These are phyloP conservation scores for Apocheima hispidaria DNA, from an alignment of 2,888 invertebrate genomes.

Conservation along the genomic window DNA sequence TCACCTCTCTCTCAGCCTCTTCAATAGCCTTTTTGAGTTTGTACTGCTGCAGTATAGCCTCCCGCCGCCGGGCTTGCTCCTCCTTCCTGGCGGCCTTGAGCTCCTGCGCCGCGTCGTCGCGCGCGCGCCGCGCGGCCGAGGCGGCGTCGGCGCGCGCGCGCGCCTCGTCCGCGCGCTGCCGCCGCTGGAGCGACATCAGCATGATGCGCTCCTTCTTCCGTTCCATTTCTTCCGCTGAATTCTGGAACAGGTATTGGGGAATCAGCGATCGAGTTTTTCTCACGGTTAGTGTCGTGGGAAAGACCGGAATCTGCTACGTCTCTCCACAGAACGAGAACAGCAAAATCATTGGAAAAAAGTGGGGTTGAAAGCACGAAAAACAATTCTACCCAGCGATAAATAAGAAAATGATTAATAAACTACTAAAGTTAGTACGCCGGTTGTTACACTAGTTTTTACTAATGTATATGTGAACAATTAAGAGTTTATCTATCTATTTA, in stretches of 20 bases:
- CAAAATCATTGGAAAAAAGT: too few species aligned
- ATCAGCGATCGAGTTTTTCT: background rate
- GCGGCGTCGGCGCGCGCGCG: conserved; percentile 92
- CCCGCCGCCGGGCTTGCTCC: conserved; percentile 95
- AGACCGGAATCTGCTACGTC: too few species aligned
- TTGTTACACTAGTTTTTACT: too few species aligned
- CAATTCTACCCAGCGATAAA: too few species aligned
- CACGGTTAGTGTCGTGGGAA: too few species aligned
- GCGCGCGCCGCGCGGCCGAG: conserved; percentile 89
- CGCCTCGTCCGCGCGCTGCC: conserved; percentile 95
- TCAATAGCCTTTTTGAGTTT: conserved; percentile 97
- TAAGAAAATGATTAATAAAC: too few species aligned
- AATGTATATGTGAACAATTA: too few species aligned
- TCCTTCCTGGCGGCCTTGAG: conserved; percentile 91
- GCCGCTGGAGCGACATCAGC: conserved; percentile 94
- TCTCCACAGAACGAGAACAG: too few species aligned
- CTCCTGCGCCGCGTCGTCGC: conserved; percentile 91
- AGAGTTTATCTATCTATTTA: too few species aligned
- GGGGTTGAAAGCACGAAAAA: too few species aligned
- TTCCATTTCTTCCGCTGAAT: conserved; percentile 95
- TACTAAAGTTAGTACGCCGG: too few species aligned
- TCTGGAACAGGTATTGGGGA: conserved; percentile 79
- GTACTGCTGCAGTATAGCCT: conserved; percentile 96
- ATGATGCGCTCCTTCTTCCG: conserved; percentile 96
- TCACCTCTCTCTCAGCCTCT: conserved; percentile 94